A percentile compares a stretch with the other conserved stretches of the same genome.
Evolutionary conservation across 1,140 invertebrate genomes (phyloP).

Genomic region (Odontomachus brunneus): DNA sequence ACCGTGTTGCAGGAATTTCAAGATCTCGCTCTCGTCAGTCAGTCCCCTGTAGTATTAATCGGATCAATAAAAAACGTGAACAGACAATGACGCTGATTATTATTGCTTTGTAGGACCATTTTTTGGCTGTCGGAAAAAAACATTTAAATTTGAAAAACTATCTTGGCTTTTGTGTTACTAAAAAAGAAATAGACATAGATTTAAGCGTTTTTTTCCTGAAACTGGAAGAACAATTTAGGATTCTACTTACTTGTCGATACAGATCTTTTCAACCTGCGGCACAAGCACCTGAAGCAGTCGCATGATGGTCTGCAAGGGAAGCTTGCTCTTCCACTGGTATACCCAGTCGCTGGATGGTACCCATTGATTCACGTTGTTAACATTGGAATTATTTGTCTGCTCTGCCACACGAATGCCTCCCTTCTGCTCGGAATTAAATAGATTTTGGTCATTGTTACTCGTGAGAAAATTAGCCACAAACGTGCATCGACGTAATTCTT

Average conservation of each 20-base stretch:
- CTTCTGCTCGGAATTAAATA: constrained; percentile 74
- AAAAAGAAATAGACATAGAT: not conserved
- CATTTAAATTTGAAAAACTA: not conserved
- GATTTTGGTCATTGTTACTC: not conserved
- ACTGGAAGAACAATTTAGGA: constrained; percentile 39
- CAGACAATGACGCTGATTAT: not conserved
- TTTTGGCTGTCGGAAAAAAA: not conserved
- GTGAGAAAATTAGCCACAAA: too few species aligned
- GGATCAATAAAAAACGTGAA: constrained; percentile 19
- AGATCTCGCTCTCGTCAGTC: constrained; percentile 99
- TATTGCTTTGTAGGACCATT: not conserved
- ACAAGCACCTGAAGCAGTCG: constrained; percentile 98
- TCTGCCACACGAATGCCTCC: constrained; percentile 84
- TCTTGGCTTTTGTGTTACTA: not conserved
- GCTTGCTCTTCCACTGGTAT: constrained; percentile 97
- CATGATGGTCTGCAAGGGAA: constrained; percentile 99
- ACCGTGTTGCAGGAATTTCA: constrained; percentile 99
- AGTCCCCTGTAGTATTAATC: constrained; percentile 91
- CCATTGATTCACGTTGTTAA: constrained; percentile 87
- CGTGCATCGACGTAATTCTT: constrained; percentile 47
- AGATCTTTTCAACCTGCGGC: constrained; percentile 99
- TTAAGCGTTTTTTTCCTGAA: not conserved
- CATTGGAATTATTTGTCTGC: constrained; percentile 58
- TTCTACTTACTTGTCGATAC: constrained; percentile 97
- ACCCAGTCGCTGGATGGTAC: constrained; percentile 97